Base-by-base conservation (phyloP, 1,140 invertebrate species). In the Calephelis nemesis region DNA sequence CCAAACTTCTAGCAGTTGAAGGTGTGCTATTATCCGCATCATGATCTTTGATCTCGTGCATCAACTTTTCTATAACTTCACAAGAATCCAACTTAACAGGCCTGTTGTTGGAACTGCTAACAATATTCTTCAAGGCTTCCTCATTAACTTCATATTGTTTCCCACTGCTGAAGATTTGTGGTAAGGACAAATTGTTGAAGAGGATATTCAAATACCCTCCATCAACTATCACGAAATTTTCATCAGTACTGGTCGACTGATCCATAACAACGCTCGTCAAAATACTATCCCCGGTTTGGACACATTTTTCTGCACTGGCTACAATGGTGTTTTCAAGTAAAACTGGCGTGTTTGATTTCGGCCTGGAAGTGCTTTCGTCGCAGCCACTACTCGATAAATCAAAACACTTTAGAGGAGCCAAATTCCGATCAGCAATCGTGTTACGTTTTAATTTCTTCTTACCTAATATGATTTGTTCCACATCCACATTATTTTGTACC, bases 111-210 rank as follows among this genome's bases (percentile, higher is more conserved):
- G 79, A 71, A 13, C 81, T 85, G 50, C 81, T 73, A 0, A 91
- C 76, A 48, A 91, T 86, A 69, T 85, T 87, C 47, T 76, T 87
- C 6, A 91, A 70, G 0, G 87, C 87, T 52, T 90, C 86, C 63
- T 91, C 87, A 60, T 91, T 91, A 0, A 91, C 87, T 67, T 91
- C 87, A 64, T 91, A 91, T 45, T 87, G 83, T 72, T 87, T 91
- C 0, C 81, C 83, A 49, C 72, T 72, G 62, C 86, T 90, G 68
- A 91, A 91, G 49, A 91, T 91, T 69, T 85, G 78, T 0, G 89
- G 86, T 8, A 85, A 45, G 9, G 78, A 79, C 7, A 91, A 67
- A 73, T 89, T 86, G 10, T 85, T 82, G 62, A 91, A 91, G 10
- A 91, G 65, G 42, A 91, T 91, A 63, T 91, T 91, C 4, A 91